phyloP scores from a whole-genome alignment of 2,113 vertebrate genomes.

The Aegithalos caudatus region DNA sequence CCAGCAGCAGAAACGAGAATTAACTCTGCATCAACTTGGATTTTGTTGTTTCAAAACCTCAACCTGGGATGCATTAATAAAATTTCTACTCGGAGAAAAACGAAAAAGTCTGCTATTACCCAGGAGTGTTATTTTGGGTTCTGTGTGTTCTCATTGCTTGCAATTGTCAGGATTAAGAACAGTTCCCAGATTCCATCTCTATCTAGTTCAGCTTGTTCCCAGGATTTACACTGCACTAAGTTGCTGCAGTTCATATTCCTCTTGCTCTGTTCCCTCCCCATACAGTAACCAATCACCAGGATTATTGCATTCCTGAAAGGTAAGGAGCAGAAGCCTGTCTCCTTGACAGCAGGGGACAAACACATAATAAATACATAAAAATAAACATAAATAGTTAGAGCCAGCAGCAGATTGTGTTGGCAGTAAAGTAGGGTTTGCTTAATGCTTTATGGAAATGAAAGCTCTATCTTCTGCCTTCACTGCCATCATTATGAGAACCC shows the following conservation, averaged over 20 bases:
- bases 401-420: conserved; percentile 55
- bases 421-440: conserved; percentile 54
- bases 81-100: not conserved
- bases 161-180: not conserved
- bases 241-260: not conserved
- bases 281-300: conserved; percentile 31
- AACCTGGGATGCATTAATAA: not conserved
- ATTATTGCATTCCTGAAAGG: conserved; percentile 57
- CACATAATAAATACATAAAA: conserved; percentile 46
- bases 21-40: not conserved
- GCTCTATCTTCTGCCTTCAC: conserved; percentile 55
- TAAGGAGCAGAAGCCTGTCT: conserved; percentile 51
- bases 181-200: not conserved
- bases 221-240: not conserved
- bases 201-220: not conserved
- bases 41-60: not conserved
- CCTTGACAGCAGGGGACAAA: conserved; percentile 42
- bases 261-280: not conserved
- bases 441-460: conserved; percentile 62
- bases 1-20: not conserved
- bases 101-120: not conserved
- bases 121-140: conserved; percentile 13
- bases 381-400: conserved; percentile 67
- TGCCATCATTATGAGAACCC: conserved; percentile 39
- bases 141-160: not conserved